Percentiles rank a stretch among this genome's conserved stretches.
Conservation (phyloP, 1,140 invertebrate species). For the Stegodyphus dumicola region DNA sequence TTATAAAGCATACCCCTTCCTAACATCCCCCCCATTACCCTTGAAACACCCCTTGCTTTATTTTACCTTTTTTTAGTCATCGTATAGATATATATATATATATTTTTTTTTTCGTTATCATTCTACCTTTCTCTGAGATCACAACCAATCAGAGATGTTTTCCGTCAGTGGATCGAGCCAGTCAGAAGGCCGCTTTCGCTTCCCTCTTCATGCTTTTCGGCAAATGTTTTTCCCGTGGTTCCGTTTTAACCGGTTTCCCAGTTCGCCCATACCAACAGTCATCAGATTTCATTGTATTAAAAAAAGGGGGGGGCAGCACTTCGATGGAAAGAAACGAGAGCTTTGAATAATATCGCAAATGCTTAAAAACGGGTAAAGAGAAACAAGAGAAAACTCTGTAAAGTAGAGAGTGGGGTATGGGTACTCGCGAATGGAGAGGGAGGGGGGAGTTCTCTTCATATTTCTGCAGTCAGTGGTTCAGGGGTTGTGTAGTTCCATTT, state of each 20-base stretch:
- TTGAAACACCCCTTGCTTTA: slow-evolving; percentile 33
- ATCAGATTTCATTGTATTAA: too few relatives aligned
- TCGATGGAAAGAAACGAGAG: too few relatives aligned
- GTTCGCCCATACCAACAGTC: too few relatives aligned
- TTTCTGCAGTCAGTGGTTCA: too few relatives aligned
- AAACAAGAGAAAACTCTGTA: too few relatives aligned
- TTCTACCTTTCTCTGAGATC: neutral
- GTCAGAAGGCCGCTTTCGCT: neutral
- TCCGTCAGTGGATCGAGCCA: slow-evolving; percentile 14
- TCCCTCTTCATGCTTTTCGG: neutral
- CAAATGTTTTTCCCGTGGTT: neutral
- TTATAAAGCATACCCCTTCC: slow-evolving; percentile 19
- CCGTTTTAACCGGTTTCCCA: slow-evolving; percentile 5
- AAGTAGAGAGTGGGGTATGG: too few relatives aligned
- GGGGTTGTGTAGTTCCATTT: too few relatives aligned
- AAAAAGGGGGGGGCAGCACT: too few relatives aligned
- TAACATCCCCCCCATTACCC: slow-evolving; percentile 27
- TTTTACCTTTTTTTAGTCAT: neutral
- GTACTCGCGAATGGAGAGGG: too few relatives aligned
- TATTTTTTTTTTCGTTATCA: neutral
- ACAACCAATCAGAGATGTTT: slow-evolving; percentile 32
- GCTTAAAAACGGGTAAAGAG: too few relatives aligned
- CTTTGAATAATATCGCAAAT: too few relatives aligned
- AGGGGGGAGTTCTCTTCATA: too few relatives aligned
- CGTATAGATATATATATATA: neutral